phyloP scores from a whole-genome alignment of 2,113 vertebrate genomes.

The Bufo bufo region DNA sequence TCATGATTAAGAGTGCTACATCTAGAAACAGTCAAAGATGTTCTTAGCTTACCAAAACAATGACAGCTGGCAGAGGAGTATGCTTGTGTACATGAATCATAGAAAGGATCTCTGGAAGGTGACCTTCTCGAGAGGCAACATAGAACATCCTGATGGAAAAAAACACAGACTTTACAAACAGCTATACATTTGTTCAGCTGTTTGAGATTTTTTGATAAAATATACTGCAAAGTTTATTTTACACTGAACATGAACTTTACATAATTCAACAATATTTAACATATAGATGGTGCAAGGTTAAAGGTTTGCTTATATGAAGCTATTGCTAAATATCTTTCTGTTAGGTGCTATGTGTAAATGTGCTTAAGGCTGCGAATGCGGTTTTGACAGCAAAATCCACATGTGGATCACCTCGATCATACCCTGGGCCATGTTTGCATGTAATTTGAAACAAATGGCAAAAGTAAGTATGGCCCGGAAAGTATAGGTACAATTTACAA shows the following conservation, averaged over 20 bases:
- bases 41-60: constrained; percentile 85
- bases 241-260: not conserved
- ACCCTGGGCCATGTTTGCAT: too few relatives aligned
- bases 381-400: too few relatives aligned
- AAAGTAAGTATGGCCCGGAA: too few relatives aligned
- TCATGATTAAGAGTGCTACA: not conserved
- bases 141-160: constrained; percentile 87
- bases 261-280: not conserved
- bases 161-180: constrained; percentile 61
- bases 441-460: too few relatives aligned
- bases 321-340: not conserved
- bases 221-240: not conserved
- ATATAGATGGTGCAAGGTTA: not conserved
- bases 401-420: too few relatives aligned
- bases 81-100: constrained; percentile 96
- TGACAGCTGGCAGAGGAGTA: constrained; percentile 92
- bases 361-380: too few relatives aligned
- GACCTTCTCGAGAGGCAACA: constrained; percentile 95
- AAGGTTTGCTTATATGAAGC: not conserved
- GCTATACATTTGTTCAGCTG: not conserved
- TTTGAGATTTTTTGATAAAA: not conserved
- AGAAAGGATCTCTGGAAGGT: constrained; percentile 93
- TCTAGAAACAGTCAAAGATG: constrained; percentile 4
- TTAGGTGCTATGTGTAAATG: too few relatives aligned
- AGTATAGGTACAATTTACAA: too few relatives aligned